These are phyloP conservation scores for Platycnemis pennipes DNA, from an alignment of 2,888 invertebrate genomes.

Conservation along the genomic window DNA sequence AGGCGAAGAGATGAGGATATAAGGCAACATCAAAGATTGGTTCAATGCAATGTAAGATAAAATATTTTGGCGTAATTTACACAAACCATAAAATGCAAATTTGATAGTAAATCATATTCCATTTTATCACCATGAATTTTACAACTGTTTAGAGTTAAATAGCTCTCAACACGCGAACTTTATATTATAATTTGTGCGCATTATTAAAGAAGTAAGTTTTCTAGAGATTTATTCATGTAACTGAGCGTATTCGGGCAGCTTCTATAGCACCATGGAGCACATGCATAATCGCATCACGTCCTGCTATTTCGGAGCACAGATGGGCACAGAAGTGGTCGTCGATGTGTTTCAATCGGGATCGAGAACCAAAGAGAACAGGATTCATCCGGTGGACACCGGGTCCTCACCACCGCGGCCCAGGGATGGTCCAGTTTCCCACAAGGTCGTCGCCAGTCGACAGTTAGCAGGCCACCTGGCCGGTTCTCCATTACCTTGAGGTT, in stretches of 20 bases:
- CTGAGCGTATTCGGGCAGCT: not conserved
- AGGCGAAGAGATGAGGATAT: too few species aligned
- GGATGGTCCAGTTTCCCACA: conserved; percentile 26
- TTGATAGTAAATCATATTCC: not conserved
- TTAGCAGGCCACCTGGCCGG: not conserved
- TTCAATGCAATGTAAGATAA: too few species aligned
- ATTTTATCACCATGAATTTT: not conserved
- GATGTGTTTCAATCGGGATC: not conserved
- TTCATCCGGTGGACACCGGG: not conserved
- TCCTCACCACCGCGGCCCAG: not conserved
- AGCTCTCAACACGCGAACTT: too few species aligned
- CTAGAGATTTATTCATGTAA: not conserved
- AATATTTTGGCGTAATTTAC: too few species aligned
- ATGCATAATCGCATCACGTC: not conserved
- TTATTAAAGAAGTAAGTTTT: not conserved
- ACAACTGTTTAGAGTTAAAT: too few species aligned
- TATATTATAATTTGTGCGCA: not conserved
- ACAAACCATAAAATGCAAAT: not conserved
- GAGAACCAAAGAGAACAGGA: not conserved
- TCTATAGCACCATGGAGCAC: not conserved
- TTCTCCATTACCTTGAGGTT: conserved; percentile 3
- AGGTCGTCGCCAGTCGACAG: not conserved
- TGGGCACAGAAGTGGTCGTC: not conserved
- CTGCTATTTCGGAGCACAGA: not conserved
- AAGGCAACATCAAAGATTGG: too few species aligned